Percentiles rank a stretch among this genome's conserved stretches.
These are phyloP conservation scores for Drosophila micromelanica DNA, from an alignment of 1,140 invertebrate species.

Conservation along the genomic window DNA sequence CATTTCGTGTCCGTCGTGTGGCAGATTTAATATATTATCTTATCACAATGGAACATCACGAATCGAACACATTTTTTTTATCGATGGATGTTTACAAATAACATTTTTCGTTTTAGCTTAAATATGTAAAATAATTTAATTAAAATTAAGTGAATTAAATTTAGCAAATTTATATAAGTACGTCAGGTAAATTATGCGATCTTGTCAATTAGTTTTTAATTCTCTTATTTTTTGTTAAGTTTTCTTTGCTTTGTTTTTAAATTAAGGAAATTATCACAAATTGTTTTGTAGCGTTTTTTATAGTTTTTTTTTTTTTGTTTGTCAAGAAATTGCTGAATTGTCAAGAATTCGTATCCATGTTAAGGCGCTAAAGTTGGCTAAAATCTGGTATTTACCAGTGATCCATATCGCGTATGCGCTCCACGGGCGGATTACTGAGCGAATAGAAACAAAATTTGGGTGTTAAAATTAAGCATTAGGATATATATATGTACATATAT, in stretches of 20 bases:
- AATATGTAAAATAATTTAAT: constrained; percentile 73
- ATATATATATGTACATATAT: neutral
- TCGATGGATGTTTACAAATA: constrained; percentile 18
- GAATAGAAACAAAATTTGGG: too few relatives aligned
- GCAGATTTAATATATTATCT: constrained; percentile 53
- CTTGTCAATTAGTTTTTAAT: constrained; percentile 45
- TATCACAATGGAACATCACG: constrained; percentile 77
- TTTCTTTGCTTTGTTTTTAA: constrained; percentile 48
- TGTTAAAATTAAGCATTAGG: too few relatives aligned
- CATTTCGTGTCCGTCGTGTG: constrained; percentile 41
- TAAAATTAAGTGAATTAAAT: constrained; percentile 54
- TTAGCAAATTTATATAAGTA: constrained; percentile 48
- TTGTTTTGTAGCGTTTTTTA: constrained; percentile 65
- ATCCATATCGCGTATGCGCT: constrained; percentile 80
- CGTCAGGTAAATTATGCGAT: constrained; percentile 54
- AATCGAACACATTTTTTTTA: constrained; percentile 26
- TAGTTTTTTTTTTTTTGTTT: constrained; percentile 17
- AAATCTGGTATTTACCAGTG: constrained; percentile 69
- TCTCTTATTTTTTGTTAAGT: constrained; percentile 8
- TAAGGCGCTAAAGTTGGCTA: neutral
- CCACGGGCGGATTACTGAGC: constrained; percentile 77
- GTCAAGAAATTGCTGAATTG: constrained; percentile 46
- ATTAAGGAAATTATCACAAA: constrained; percentile 79
- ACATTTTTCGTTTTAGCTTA: constrained; percentile 53
- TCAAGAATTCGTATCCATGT: constrained; percentile 38